A percentile compares a stretch with the other conserved stretches of the same genome.
Evolutionary conservation across 1,140 invertebrate genomes (phyloP).

Genomic region (Plodia interpunctella): DNA sequence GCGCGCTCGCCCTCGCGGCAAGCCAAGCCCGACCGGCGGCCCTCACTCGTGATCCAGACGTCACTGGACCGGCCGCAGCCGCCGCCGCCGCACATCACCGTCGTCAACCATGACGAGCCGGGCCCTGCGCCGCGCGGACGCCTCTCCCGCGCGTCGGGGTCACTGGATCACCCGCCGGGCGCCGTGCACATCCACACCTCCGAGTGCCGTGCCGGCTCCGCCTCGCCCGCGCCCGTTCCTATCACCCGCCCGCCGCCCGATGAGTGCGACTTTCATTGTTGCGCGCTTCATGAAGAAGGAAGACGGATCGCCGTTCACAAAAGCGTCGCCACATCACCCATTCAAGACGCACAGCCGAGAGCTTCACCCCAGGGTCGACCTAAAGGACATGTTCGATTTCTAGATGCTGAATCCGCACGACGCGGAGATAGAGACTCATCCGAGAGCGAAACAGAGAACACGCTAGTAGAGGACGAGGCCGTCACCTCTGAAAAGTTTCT

Average conservation of each 20-base stretch:
- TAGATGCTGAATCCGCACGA: conserved; percentile 82
- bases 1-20: conserved; percentile 80
- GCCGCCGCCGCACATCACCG: conserved; percentile 89
- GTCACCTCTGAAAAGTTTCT: conserved; percentile 94
- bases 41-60: conserved; percentile 86
- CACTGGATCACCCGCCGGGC: conserved; percentile 80
- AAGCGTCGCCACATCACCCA: conserved; percentile 92
- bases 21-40: conserved; percentile 79
- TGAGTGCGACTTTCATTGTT: conserved; percentile 97
- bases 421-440: conserved; percentile 88
- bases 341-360: conserved; percentile 86
- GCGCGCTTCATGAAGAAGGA: conserved; percentile 93
- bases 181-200: conserved; percentile 90
- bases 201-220: conserved; percentile 87
- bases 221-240: conserved; percentile 75
- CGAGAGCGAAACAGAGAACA: conserved; percentile 95
- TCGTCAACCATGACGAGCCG: conserved; percentile 91
- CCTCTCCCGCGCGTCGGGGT: conserved; percentile 81
- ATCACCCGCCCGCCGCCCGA: conserved; percentile 75
- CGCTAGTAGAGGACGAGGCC: conserved; percentile 92
- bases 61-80: conserved; percentile 83
- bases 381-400: conserved; percentile 84
- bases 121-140: conserved; percentile 74
- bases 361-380: conserved; percentile 80
- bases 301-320: conserved; percentile 93